Base-by-base conservation (phyloP, 2,113 vertebrate species). In the Catharus fuscescens region DNA sequence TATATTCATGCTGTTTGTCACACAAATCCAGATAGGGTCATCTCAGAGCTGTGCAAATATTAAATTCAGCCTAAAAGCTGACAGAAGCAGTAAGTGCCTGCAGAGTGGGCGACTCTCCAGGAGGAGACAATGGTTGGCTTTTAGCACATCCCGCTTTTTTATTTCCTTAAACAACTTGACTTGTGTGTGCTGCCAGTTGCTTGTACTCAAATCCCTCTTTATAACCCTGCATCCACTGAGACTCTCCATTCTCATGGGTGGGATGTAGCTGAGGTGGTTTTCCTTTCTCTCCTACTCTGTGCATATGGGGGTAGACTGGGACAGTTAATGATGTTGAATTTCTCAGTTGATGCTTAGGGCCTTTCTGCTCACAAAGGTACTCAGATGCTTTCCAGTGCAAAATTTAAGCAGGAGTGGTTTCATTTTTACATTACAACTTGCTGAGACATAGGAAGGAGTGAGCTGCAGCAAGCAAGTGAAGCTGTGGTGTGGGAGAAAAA, bases 81-180 rank as follows among this genome's bases (percentile, higher is more conserved):
- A 90, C 80, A 84, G 21, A 45, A 78, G 80, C 90, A 90, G 73
- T 88, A 53, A 90, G 79, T 64, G 80, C 80, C 91, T 92, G 73
- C 79, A 86, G 93, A 93, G 86, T 20, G 47, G 95, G 95, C 60
- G 0, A 4, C 44, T n/a, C 52, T 90, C 92, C 93, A 93, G 69
- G 60, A 93, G 86, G 21, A 93, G 65, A 94, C 93, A 97, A 95
- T 96, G 77, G 86, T 19, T 92, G 93, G 82, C 80, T 96, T 94
- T 74, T 84, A 88, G 66, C 52, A 84, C 53, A 64, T 53, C 86
- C 50, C 16, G 0, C 52, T 84, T 83, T 72, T 86, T 70, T 62
- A 70, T 71, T 92, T 90, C 76, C 82, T 92, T 86, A 67, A 95
- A 92, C 93, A 96, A 50, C 82, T 90, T 29, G 1, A 45, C 81